Evolutionary conservation across 2,113 vertebrate genomes (phyloP), one percentile per base, ranked within the genome.

Genomic region (Narcine bancroftii): DNA sequence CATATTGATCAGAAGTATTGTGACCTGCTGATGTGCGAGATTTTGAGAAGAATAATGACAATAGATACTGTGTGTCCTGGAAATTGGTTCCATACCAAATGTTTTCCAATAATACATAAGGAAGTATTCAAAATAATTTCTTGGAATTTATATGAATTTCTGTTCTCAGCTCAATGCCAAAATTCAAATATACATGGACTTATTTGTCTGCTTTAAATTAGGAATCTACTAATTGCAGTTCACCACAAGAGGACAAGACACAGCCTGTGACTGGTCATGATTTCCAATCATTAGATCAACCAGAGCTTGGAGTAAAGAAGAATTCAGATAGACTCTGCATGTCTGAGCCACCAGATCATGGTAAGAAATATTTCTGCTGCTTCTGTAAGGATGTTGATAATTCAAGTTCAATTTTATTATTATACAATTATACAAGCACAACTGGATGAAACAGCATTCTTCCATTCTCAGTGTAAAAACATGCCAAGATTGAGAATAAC

Each of bases 301-400:
- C 92, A 0, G 92, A 95, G 21, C 93, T 92, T 79, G 91, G n/a
- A 69, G 73, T 17, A 75, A 93, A 92, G 21, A 93, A 93, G 71
- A 56, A 89, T n/a, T 36, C 93, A 56, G 92, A 92, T 36, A 93
- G 93, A 0, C 92, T 93, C 6, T 11, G 91, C 39, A 10, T 63
- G 56, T 92, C 94, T 83, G 94, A 95, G 93, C 89, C 93, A 69
- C 81, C 89, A 89, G 92, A 93, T 6, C 93, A 93, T 0, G 96
- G 97, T 97, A 95, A 94, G 94, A 94, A 95, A 93, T 50, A 92
- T 93, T 69, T 4, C 72, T n/a, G 72, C 36, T 29, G 36, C 72
- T n/a, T 36, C 24, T 77, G 36, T 69, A 69, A 77, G 9, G n/a
- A 17, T 77, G n/a, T 77, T 36, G n/a, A 77, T 77, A 39, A 39